phyloP scores from a whole-genome alignment of 2,888 invertebrate species.

The Platypus cylindrus region DNA sequence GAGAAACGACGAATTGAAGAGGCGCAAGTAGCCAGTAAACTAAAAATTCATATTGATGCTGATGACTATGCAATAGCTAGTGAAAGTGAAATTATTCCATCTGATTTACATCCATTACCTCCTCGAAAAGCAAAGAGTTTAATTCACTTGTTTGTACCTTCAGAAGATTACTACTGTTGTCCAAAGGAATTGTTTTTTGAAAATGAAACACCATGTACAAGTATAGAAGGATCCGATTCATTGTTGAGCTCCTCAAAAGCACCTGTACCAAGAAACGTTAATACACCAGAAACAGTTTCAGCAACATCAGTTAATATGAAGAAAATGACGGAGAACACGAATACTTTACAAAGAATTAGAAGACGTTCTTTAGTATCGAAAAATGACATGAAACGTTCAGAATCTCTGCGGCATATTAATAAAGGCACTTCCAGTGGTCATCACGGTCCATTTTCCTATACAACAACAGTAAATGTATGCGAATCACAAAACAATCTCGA shows the following conservation, averaged over 20 bases:
- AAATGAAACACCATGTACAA: constrained; percentile 47
- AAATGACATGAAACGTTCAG: constrained; percentile 20
- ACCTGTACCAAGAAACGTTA: constrained; percentile 10
- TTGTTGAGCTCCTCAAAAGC: constrained; percentile 49
- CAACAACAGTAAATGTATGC: constrained; percentile 16
- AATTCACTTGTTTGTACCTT: constrained; percentile 52
- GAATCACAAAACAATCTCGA: constrained; percentile 13
- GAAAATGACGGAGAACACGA: constrained; percentile 31
- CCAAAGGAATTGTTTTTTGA: constrained; percentile 42
- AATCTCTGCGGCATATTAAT: constrained; percentile 19
- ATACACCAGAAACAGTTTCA: constrained; percentile 6
- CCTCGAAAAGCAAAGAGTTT: constrained; percentile 63
- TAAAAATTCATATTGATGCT: constrained; percentile 26
- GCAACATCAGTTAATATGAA: constrained; percentile 6
- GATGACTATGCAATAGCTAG: constrained; percentile 43
- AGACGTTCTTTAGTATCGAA: constrained; percentile 8
- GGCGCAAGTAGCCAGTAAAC: constrained; percentile 26
- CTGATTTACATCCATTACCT: constrained; percentile 67
- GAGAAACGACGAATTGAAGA: constrained; percentile 26
- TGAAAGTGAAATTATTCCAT: constrained; percentile 60
- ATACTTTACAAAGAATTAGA: constrained; percentile 7
- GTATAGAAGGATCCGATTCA: constrained; percentile 59
- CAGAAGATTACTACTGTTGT: constrained; percentile 39
- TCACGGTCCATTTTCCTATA: constrained; percentile 17
- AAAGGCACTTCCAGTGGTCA: constrained; percentile 12